phyloP scores from a whole-genome alignment of 2,888 invertebrate genomes.

The Metalampra italica region DNA sequence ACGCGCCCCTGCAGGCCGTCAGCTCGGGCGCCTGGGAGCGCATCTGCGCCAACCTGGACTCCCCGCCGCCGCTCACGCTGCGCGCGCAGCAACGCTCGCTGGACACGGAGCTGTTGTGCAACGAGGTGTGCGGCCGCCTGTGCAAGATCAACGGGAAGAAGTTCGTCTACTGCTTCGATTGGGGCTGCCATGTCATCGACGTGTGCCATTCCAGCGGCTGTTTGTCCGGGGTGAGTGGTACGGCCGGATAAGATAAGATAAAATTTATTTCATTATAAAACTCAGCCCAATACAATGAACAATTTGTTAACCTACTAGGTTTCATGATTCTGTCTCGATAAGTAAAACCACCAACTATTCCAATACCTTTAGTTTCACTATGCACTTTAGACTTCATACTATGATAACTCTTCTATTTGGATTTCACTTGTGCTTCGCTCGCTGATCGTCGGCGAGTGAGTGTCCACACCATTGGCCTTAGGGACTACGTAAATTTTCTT shows the following conservation, averaged over 20 bases:
- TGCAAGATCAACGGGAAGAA: conserved; percentile 61
- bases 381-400: not conserved
- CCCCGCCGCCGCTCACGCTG: conserved; percentile 40
- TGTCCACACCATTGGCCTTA: too few relatives aligned
- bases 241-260: too few relatives aligned
- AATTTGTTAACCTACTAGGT: too few relatives aligned
- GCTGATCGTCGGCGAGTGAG: too few relatives aligned
- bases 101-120: conserved; percentile 70
- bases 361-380: too few relatives aligned
- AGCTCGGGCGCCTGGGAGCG: conserved; percentile 68
- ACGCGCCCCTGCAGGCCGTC: conserved; percentile 82
- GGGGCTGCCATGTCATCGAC: conserved; percentile 75
- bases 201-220: conserved; percentile 74
- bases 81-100: conserved; percentile 65
- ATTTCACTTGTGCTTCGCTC: too few relatives aligned
- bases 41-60: conserved; percentile 18
- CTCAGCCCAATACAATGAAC: too few relatives aligned
- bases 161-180: conserved; percentile 76
- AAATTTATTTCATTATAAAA: too few relatives aligned
- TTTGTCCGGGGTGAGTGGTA: conserved; percentile 60
- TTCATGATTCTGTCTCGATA: too few relatives aligned
- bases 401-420: too few relatives aligned
- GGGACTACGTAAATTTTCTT: too few relatives aligned
- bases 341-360: too few relatives aligned
- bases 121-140: conserved; percentile 69